Base-by-base conservation (phyloP, 1,140 invertebrate species). In the Drosophila lini region DNA sequence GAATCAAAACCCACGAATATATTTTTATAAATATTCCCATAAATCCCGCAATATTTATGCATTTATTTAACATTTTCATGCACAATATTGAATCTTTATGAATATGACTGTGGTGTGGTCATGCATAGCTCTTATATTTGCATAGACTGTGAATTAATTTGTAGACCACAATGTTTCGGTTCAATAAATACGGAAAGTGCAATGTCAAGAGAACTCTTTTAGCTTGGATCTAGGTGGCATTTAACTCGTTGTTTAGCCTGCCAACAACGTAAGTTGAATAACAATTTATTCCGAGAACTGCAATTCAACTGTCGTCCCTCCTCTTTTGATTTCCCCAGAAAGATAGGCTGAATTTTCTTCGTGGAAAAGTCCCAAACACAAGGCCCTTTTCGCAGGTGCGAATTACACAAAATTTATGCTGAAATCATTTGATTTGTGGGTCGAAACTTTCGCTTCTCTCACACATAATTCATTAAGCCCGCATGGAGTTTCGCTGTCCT, bases 391-490 rank as follows among this genome's bases (percentile, higher is more conserved):
- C 68, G 8, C 67, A 71, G 68, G 71, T 75, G 73, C 61, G 52
- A 75, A 65, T 65, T 75, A 65, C 70, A 50, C 42, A 52, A 75
- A 55, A 64, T 75, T 56, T 75, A 65, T 75, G 71, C 60, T 64
- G 60, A 75, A 75, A 56, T 65, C 71, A 75, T 75, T 75, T 75
- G 71, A 75, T 75, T 75, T 75, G 73, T 58, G 42, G 52, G 52
- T 11, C 32, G 28, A 74, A 75, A 75, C 71, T 75, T 75, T 75
- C 16, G 28, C 31, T 42, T 52, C 50, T 65, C 71, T 34, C 71
- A 75, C 73, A 75, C 73, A 75, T 75, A 75, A 75, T 75, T 75
- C 71, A 75, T 75, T 75, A 71, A 59, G 67, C 53, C 68, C 36
- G 65, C 22, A 28, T 34, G 32, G 59, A 60, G 31, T 22, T 60